Evolutionary conservation across 2,888 invertebrate genomes (phyloP), one percentile per base, ranked within the genome.

Genomic region (Nebria brevicollis): DNA sequence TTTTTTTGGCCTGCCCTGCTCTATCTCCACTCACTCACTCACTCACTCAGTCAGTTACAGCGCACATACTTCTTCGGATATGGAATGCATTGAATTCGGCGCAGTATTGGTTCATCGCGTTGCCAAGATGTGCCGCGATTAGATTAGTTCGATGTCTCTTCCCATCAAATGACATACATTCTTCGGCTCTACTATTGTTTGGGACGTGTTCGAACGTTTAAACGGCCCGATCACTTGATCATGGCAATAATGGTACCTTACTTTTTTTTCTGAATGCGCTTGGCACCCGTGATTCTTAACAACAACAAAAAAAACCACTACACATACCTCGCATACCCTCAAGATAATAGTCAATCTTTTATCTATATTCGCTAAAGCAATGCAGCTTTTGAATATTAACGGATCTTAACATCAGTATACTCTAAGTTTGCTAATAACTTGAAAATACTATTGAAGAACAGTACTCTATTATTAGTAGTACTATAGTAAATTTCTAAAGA

Each of bases 1-100:
- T 86, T 87, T 87, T 87, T 87, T 87, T 87, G 20, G 20, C 20
- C 85, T 83, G 70, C 72, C 72, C 34, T 54, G 75, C 75, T 75
- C 84, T 84, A 34, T 34, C 34, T 34, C 34, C 34, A 34, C 34
- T 34, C 34, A 34, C 34, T 34, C 34, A 1, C 34, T 34, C 34
- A 34, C 4, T 20, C 34, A 34, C 34, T 34, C 34, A 34, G 20
- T 20, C 20, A 20, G 20, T 20, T 2, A 34, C 4, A 34, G 34
- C 34, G 34, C 34, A 34, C 34, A 34, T 34, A 34, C 34, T 34
- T 34, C 34, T 34, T 34, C 34, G 34, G 25, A 66, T 66, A 66
- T 26, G 70, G 70, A 26, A 84, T 83, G 77, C 81, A 83, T 84
- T 83, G 83, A 84, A 84, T 84, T 84, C 83, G 83, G 84, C 82